phyloP scores from a whole-genome alignment of 2,888 invertebrate genomes.

The Lepas anatifera region DNA sequence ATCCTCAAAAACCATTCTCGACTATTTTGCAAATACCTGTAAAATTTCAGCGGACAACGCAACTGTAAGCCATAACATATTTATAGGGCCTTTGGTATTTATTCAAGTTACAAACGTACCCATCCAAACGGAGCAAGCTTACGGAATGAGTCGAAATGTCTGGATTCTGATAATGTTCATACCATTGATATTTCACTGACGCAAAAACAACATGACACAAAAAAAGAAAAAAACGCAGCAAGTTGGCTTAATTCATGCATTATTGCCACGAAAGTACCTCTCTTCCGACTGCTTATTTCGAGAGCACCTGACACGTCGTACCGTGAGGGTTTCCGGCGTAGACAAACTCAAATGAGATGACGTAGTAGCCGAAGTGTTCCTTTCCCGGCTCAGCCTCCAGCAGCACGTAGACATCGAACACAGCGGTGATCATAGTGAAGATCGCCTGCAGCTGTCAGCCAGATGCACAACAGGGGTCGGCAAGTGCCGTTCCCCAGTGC shows the following conservation, averaged over 20 bases:
- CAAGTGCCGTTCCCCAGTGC: too few relatives aligned
- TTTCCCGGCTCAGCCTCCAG: constrained; percentile 81
- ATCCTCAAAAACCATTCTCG: too few relatives aligned
- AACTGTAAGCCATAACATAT: too few relatives aligned
- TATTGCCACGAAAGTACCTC: not conserved
- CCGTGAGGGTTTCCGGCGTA: constrained; percentile 76
- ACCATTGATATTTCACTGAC: not conserved
- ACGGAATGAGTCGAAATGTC: not conserved
- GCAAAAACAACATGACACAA: not conserved
- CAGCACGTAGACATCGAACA: constrained; percentile 78
- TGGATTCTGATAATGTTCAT: not conserved
- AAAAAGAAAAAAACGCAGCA: not conserved
- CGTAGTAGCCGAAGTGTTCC: constrained; percentile 77
- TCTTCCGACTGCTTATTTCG: not conserved
- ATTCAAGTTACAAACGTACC: too few relatives aligned
- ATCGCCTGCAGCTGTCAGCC: constrained; percentile 35
- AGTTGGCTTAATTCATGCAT: not conserved
- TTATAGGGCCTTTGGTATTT: too few relatives aligned
- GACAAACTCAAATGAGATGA: constrained; percentile 84
- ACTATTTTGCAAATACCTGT: too few relatives aligned
- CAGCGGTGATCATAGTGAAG: constrained; percentile 63
- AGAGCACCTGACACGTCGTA: not conserved
- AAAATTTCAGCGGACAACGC: too few relatives aligned
- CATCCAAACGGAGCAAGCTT: not conserved
- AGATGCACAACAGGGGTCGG: too few relatives aligned